Conservation (phyloP, 2,113 vertebrate genomes). For the Nycticryphes semicollaris region DNA sequence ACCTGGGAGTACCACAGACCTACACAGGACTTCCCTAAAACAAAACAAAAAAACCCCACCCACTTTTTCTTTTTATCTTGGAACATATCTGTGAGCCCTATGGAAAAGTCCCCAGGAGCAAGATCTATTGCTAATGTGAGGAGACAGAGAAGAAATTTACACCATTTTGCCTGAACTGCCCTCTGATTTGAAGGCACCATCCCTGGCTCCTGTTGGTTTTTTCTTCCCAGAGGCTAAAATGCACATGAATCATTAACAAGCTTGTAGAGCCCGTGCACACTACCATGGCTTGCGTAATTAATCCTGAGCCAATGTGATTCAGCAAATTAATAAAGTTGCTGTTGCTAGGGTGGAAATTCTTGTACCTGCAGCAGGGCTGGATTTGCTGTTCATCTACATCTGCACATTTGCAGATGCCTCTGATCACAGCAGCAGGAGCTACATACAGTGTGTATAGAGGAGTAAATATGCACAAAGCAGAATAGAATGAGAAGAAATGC, state of each 20-base stretch:
- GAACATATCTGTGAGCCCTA: neutral
- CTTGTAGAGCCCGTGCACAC: neutral
- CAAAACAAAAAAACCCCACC: neutral
- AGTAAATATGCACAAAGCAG: neutral
- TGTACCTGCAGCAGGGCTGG: constrained; percentile 50
- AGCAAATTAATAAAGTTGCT: constrained; percentile 40
- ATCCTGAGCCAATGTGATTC: constrained; percentile 28
- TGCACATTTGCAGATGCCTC: neutral
- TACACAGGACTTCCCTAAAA: neutral
- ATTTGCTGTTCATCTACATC: constrained; percentile 28
- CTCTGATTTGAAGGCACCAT: neutral
- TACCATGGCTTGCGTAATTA: constrained; percentile 51
- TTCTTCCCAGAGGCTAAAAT: constrained; percentile 41
- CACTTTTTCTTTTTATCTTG: neutral
- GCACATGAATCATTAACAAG: constrained; percentile 57
- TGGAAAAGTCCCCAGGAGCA: neutral
- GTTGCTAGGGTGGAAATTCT: constrained; percentile 61
- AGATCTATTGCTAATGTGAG: neutral
- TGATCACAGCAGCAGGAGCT: neutral
- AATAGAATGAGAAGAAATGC: neutral
- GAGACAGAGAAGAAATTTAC: neutral
- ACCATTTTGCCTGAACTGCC: neutral
- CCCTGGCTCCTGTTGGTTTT: neutral
- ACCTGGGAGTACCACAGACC: neutral
- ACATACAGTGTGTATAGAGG: neutral